These are phyloP conservation scores for Dryobates pubescens DNA, from an alignment of 2,797 vertebrate species.

Conservation along the genomic window DNA sequence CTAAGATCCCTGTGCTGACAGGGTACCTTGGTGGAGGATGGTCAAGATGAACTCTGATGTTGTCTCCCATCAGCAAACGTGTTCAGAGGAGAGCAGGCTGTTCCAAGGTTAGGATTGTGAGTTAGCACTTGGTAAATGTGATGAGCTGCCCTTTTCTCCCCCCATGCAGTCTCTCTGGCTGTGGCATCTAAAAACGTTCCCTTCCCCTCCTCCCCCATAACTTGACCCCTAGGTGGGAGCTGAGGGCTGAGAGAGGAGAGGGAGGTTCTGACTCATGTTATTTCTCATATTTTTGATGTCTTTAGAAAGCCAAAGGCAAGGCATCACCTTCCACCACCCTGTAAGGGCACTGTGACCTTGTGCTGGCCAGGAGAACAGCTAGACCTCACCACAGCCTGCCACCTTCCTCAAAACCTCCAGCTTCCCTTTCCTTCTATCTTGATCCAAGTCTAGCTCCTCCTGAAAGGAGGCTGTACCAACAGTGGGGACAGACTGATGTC, in stretches of 20 bases:
- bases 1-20: neutral
- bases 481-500: too few relatives aligned
- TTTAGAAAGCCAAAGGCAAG: neutral
- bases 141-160: neutral
- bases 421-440: neutral
- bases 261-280: neutral
- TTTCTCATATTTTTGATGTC: accelerated
- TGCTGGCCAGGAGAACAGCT: accelerated
- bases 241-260: neutral
- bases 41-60: neutral
- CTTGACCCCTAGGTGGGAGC: neutral
- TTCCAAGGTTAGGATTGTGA: neutral
- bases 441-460: too few relatives aligned
- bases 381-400: neutral
- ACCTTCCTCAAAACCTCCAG: neutral
- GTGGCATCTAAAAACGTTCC: neutral
- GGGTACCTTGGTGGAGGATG: neutral
- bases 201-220: neutral
- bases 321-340: neutral
- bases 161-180: accelerated
- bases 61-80: neutral
- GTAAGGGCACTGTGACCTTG: neutral
- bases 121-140: neutral
- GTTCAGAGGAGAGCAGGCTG: neutral
- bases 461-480: too few relatives aligned